Percentiles rank a stretch among this genome's conserved stretches.
phyloP scores from a whole-genome alignment of 2,888 invertebrate genomes.

The Entomobrya proxima region DNA sequence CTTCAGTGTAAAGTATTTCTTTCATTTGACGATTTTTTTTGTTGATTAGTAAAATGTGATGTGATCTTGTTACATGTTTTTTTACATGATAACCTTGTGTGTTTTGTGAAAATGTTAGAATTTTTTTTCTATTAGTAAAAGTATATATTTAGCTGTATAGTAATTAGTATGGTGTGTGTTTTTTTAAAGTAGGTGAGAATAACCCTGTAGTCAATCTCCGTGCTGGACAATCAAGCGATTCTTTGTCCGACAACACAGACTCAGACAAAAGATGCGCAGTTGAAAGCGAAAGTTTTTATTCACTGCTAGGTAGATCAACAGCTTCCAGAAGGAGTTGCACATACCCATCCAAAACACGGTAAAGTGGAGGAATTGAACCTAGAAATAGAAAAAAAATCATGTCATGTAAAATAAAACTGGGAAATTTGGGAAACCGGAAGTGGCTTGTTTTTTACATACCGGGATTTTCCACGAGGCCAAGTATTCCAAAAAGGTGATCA shows the following conservation, averaged over 20 bases:
- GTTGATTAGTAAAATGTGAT: no score
- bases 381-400: constrained; percentile 75
- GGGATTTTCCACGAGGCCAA: constrained; percentile 76
- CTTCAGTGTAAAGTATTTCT: no score
- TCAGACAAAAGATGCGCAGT: constrained; percentile 90
- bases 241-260: constrained; percentile 91
- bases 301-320: constrained; percentile 90
- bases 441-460: constrained; percentile 60
- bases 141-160: no score
- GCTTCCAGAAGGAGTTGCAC: constrained; percentile 96
- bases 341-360: constrained; percentile 96
- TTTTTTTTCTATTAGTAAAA: no score
- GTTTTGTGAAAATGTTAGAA: no score
- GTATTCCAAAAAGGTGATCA: constrained; percentile 86
- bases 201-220: constrained; percentile 73
- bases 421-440: neutral
- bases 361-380: constrained; percentile 92
- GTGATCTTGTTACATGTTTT: no score
- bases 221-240: constrained; percentile 80
- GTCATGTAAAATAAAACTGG: neutral
- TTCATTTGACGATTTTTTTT: no score
- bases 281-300: constrained; percentile 96
- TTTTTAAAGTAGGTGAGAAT: no score
- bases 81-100: no score
- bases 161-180: no score